Evolutionary conservation across 2,888 invertebrate species (phyloP).

Genomic region (Chloroclysta siterata): DNA sequence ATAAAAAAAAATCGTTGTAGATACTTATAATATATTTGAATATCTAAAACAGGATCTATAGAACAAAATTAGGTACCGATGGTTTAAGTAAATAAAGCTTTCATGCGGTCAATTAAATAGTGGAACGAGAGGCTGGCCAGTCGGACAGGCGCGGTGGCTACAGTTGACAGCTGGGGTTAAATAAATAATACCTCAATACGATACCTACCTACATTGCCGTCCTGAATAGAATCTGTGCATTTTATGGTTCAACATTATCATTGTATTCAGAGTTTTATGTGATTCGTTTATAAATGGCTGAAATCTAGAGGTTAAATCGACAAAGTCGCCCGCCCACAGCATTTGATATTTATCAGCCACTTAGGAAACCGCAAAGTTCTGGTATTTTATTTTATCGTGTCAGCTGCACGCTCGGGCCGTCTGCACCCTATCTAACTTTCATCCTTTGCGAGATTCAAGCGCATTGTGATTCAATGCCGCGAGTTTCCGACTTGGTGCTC

Average conservation of each 20-base stretch:
- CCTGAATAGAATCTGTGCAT: constrained; percentile 29
- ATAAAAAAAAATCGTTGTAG: too few species aligned
- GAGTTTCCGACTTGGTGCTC: constrained; percentile 46
- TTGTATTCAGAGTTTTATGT: constrained; percentile 14
- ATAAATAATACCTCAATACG: constrained; percentile 54
- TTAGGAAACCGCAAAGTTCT: constrained; percentile 40
- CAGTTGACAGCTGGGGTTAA: constrained; percentile 47
- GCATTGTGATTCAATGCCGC: constrained; percentile 60
- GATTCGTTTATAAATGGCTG: constrained; percentile 16
- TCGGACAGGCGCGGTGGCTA: constrained; percentile 37
- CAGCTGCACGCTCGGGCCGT: constrained; percentile 60
- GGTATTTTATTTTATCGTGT: constrained; percentile 68
- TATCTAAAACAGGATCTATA: too few species aligned
- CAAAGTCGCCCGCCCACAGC: constrained; percentile 6
- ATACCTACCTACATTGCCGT: constrained; percentile 35
- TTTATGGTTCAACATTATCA: constrained; percentile 38
- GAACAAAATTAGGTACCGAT: constrained; percentile 38
- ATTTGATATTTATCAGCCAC: constrained; percentile 36
- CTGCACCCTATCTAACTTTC: constrained; percentile 54
- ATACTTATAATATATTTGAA: too few species aligned
- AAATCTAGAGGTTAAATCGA: constrained; percentile 8
- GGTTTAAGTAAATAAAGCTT: constrained; percentile 57
- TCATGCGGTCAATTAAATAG: constrained; percentile 57
- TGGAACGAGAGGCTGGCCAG: constrained; percentile 40
- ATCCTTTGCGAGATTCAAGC: constrained; percentile 59